Percentiles rank a stretch among this genome's conserved stretches.
phyloP scores from a whole-genome alignment of 2,888 invertebrate species.

The Mythimna loreyi region DNA sequence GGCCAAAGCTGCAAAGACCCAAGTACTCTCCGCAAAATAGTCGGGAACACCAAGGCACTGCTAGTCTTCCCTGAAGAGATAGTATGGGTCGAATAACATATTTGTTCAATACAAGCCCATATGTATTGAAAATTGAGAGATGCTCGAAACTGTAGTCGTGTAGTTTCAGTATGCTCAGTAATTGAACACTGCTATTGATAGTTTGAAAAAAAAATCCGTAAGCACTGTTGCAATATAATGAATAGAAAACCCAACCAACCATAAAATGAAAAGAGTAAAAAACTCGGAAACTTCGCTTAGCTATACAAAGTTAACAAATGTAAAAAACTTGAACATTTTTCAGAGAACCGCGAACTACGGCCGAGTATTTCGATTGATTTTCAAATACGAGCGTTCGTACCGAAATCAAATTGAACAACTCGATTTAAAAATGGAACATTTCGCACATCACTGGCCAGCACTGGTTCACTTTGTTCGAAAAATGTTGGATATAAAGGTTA shows the following conservation, averaged over 20 bases:
- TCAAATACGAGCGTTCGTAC: constrained; percentile 49
- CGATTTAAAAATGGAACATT: constrained; percentile 59
- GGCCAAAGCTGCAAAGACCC: no score
- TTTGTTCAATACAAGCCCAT: background rate
- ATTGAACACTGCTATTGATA: background rate
- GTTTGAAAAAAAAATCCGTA: background rate
- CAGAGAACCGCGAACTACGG: constrained; percentile 43
- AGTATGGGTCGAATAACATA: no score
- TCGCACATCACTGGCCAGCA: constrained; percentile 42
- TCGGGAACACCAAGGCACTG: no score
- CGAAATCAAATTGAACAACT: constrained; percentile 55
- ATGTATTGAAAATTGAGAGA: background rate
- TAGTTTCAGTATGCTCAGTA: background rate
- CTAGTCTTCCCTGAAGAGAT: no score
- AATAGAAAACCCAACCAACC: constrained; percentile 10
- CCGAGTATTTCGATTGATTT: constrained; percentile 54
- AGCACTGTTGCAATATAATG: background rate
- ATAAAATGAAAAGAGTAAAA: constrained; percentile 12
- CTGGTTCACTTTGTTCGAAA: constrained; percentile 54
- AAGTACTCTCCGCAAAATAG: no score
- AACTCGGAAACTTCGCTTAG: constrained; percentile 6
- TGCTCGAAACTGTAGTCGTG: background rate
- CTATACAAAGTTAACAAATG: constrained; percentile 36
- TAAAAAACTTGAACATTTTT: constrained; percentile 37
- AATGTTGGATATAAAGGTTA: constrained; percentile 49